Conservation (phyloP, 2,113 vertebrate genomes). For the Cepphus grylle region DNA sequence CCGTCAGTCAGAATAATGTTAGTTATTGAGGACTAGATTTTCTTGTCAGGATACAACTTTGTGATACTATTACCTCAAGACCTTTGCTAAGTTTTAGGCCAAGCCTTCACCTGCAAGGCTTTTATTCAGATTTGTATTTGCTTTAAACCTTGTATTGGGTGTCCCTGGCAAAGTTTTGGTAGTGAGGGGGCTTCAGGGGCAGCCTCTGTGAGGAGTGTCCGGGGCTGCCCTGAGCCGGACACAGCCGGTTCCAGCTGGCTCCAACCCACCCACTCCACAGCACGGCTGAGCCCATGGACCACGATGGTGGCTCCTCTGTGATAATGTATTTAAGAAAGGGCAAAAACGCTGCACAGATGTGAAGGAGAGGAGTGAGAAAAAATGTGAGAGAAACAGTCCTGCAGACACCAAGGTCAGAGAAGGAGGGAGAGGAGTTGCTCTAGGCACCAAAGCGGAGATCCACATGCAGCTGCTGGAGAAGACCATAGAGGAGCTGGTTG, state of each 20-base stretch:
- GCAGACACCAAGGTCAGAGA: not conserved
- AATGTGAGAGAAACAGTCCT: not conserved
- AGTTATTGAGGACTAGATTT: not conserved
- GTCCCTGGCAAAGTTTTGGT: not conserved
- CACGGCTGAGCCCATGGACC: not conserved
- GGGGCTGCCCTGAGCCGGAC: fast-evolving
- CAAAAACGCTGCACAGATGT: not conserved
- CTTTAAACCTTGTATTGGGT: not conserved
- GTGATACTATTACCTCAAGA: not conserved
- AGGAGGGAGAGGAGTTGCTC: not conserved
- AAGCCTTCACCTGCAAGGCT: not conserved
- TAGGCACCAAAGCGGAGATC: not conserved
- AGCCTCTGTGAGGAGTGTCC: not conserved
- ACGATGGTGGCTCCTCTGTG: not conserved
- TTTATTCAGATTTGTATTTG: not conserved
- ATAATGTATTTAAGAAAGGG: not conserved
- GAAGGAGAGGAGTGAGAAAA: not conserved
- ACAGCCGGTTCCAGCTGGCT: fast-evolving
- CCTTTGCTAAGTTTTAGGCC: not conserved
- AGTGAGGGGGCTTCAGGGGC: not conserved
- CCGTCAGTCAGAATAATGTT: not conserved
- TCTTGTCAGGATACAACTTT: not conserved
- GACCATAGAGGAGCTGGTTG: not conserved
- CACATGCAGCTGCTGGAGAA: not conserved
- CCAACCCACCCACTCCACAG: not conserved